Evolutionary conservation across 2,888 invertebrate genomes (phyloP).

Genomic region (Pimpla rufipes): DNA sequence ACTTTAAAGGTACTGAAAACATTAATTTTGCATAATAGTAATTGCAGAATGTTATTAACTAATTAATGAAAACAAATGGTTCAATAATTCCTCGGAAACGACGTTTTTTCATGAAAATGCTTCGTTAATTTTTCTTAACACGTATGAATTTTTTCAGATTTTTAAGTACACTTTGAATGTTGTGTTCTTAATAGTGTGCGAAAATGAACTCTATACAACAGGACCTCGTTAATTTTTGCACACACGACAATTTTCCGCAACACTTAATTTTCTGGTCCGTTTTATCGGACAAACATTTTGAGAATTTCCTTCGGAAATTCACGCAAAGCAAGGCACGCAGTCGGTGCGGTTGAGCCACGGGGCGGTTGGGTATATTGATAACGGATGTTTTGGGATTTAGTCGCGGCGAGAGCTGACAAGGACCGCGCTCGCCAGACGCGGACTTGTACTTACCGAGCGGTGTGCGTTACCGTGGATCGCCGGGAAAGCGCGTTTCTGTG

Average conservation of each 20-base stretch:
- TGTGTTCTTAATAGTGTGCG: too few relatives aligned
- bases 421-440: conserved; percentile 35
- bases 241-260: neutral
- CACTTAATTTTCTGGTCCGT: conserved; percentile 1
- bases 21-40: too few relatives aligned
- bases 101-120: too few relatives aligned
- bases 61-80: too few relatives aligned
- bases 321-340: neutral
- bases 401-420: neutral
- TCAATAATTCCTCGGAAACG: too few relatives aligned
- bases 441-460: conserved; percentile 73
- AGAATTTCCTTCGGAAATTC: neutral
- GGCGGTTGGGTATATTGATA: conserved; percentile 36
- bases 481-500: conserved; percentile 75
- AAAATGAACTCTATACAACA: too few relatives aligned
- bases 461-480: conserved; percentile 45
- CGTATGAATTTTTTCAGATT: too few relatives aligned
- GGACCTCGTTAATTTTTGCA: too few relatives aligned
- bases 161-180: too few relatives aligned
- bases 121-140: too few relatives aligned
- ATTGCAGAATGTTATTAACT: too few relatives aligned
- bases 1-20: too few relatives aligned
- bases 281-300: neutral
- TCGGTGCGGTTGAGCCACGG: neutral
- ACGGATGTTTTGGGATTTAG: conserved; percentile 38